Base-by-base conservation (phyloP, 1,140 invertebrate species). In the Calliopsis andreniformis region DNA sequence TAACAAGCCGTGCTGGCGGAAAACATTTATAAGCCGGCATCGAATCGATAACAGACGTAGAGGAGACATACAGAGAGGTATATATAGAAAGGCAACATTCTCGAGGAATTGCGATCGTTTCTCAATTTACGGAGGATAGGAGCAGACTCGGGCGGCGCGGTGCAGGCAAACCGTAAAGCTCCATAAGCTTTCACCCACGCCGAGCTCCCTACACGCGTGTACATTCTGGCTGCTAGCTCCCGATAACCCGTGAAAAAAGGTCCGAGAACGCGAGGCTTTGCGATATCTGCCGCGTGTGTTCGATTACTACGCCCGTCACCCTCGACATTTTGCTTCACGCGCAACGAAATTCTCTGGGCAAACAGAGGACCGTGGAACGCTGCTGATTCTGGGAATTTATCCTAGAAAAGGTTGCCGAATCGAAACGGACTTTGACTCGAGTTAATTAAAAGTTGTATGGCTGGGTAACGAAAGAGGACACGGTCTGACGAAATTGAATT, bases 121-220 rank as follows among this genome's bases (percentile, higher is more conserved):
- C 61, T 55, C 79, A 58, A 81, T 82, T 81, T 82, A 71, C 68
- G 25, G 58, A 45, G 61, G 56, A 72, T 58, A 63, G 45, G 20
- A 45, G 49, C 59, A 32, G 72, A 42, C 79, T 51, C 51, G 30
- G 25, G 63, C 51, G 47, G 69, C 63, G 56, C 39, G 51, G 35
- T 4, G 49, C 49, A 73, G 45, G n/a, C 53, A 23, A 59, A 76
- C 64, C 59, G 72, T 76, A 69, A 80, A 80, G 51, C 39, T 76
- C 64, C 20, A 64, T 76, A 64, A 82, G 67, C 63, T 49, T 55
- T 25, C 53, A 3, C 47, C 66, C 51, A 5, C 18, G 59, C 25
- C 25, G 51, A n/a, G 30, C 14, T 25, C 28, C 14, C 7, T 55
- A 25, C 42, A 53, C n/a, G 30, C 25, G 25, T 59, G 28, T 39